Base-by-base conservation (phyloP, 1,140 invertebrate species). In the Brevipalpus yothersi region DNA sequence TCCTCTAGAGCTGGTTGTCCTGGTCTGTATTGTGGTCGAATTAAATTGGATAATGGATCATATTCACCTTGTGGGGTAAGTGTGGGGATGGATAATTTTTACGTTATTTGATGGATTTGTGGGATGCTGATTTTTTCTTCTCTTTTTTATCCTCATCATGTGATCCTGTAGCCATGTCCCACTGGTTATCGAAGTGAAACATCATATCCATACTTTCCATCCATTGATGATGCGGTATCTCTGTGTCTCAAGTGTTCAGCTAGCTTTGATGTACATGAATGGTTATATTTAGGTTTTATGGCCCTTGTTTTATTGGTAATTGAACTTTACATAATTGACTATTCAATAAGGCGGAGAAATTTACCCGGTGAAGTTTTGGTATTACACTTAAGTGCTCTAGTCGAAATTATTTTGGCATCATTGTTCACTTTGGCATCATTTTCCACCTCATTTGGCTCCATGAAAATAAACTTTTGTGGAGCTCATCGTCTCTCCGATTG, bases 301-400 rank as follows among this genome's bases (percentile, higher is more conserved):
- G 84, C 80, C 1, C 68, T 92, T 9, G 65, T 90, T 45, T 81
- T 86, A 0, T 69, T 93, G 12, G 79, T 90, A 41, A 72, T 93
- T 59, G 88, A 95, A 71, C 88, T 84, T 77, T 86, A 86, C 66
- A 90, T 84, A 67, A 93, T 93, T 53, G 89, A 93, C 63, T 69
- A 80, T 77, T 80, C 83, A 19, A 77, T 82, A 43, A 80, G 83
- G 68, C 76, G 80, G 64, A 76, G 82, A 66, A 81, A 76, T 81
- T 83, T 73, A 71, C 47, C 47, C 5, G 61, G 62, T 41, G 78
- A 82, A 64, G 77, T 84, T 23, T 68, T 88, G 9, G 72, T 78
- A 5, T 49, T 86, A 47, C 84, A 86, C 66, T 63, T 82, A 1
- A 84, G 81, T 63, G 86, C 89, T 17, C 74, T 91, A 43, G 54